Evolutionary conservation across 1,140 invertebrate genomes (phyloP).

Genomic region (Temnothorax nylanderi): DNA sequence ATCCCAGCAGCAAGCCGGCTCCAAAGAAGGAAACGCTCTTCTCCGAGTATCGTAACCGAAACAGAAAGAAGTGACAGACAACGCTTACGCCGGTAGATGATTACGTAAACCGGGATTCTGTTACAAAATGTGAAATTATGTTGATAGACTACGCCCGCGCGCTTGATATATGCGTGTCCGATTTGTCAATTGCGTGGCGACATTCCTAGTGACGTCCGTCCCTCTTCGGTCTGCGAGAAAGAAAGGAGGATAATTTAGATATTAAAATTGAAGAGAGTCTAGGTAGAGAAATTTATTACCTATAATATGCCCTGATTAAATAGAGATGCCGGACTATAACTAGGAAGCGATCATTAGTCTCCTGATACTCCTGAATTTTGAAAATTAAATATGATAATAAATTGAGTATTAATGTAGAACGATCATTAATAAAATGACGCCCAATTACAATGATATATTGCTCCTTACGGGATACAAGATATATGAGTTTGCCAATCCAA

Average conservation of each 20-base stretch:
- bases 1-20: neutral
- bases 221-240: neutral
- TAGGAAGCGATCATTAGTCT: neutral
- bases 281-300: neutral
- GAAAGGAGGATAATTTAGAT: neutral
- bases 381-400: neutral
- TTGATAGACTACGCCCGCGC: neutral
- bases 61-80: constrained; percentile 56
- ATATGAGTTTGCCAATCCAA: neutral
- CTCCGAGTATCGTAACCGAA: constrained; percentile 54
- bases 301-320: neutral
- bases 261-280: neutral
- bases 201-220: neutral
- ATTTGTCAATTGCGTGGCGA: constrained; percentile 34
- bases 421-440: neutral
- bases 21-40: neutral
- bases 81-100: neutral
- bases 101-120: constrained; percentile 31
- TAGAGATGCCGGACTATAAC: neutral
- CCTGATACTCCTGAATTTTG: neutral
- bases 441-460: neutral
- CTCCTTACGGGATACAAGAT: neutral
- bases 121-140: constrained; percentile 68
- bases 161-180: neutral
- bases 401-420: neutral